These are phyloP conservation scores for Mnemiopsis leidyi DNA, from an alignment of 37 sponge, comb jelly and placozoan genomes.

Conservation along the genomic window DNA sequence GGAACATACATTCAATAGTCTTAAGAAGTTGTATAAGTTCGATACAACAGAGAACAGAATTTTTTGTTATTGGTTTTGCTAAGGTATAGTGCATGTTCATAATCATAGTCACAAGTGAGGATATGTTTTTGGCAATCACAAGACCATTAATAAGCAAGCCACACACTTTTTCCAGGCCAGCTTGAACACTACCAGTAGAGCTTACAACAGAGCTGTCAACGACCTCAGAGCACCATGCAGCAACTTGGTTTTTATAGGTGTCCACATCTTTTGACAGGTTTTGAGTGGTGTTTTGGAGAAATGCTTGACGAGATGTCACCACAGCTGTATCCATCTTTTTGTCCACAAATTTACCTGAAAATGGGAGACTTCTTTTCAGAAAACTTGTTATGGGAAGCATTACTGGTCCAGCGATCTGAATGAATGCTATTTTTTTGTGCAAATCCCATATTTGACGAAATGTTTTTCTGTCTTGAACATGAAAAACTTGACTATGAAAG, in stretches of 20 bases:
- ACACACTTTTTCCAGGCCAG: slow-evolving; percentile 58
- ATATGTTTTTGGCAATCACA: slow-evolving; percentile 72
- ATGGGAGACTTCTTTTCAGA: slow-evolving; percentile 68
- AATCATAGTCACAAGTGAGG: slow-evolving; percentile 67
- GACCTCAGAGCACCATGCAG: slow-evolving; percentile 29
- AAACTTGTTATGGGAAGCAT: slow-evolving; percentile 83
- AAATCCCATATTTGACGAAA: slow-evolving; percentile 79
- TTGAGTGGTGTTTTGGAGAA: slow-evolving; percentile 70
- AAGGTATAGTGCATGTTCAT: slow-evolving; percentile 76
- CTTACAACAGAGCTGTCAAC: slow-evolving; percentile 6
- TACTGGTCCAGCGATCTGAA: slow-evolving; percentile 80
- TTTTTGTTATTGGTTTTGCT: slow-evolving; percentile 81
- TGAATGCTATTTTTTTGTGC: slow-evolving; percentile 86
- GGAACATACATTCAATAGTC: slow-evolving; percentile 64
- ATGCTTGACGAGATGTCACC: slow-evolving; percentile 54
- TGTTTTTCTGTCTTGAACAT: slow-evolving; percentile 78
- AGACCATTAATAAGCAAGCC: slow-evolving; percentile 69
- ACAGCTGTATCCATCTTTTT: slow-evolving; percentile 74
- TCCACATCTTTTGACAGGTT: slow-evolving; percentile 72
- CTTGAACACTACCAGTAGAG: neutral
- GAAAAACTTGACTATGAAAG: slow-evolving; percentile 75
- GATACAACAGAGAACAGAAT: slow-evolving; percentile 77
- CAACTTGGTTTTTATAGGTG: slow-evolving; percentile 2
- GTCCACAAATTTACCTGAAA: slow-evolving; percentile 77
- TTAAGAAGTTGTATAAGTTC: slow-evolving; percentile 83